Percentiles rank a stretch among this genome's conserved stretches.
These are phyloP conservation scores for Oscheius sp. DNA, from an alignment of 1,140 invertebrate species.

Conservation along the genomic window DNA sequence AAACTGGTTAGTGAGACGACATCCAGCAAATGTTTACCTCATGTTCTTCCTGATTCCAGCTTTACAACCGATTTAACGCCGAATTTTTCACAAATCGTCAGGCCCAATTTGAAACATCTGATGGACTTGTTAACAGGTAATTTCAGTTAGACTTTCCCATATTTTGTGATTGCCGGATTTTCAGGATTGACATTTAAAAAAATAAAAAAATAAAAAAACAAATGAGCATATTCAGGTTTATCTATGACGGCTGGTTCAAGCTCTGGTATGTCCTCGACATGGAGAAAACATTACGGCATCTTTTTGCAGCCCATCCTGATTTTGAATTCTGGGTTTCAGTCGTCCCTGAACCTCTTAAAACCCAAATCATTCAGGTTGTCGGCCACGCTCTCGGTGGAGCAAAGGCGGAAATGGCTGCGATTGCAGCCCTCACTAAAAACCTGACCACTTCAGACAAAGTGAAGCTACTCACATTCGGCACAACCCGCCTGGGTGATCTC, in stretches of 20 bases:
- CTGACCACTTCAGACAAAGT: background rate
- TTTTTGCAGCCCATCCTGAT: background rate
- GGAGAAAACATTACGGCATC: background rate
- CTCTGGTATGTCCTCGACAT: background rate
- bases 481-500: background rate
- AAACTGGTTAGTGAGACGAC: constrained; percentile 11
- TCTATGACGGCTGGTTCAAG: constrained; percentile 1
- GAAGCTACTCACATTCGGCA: background rate
- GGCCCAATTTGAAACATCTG: background rate
- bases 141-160: too few relatives aligned
- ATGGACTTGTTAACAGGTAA: constrained; percentile 6
- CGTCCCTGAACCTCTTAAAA: too few relatives aligned
- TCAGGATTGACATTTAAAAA: too few relatives aligned
- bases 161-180: too few relatives aligned
- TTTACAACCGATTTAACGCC: background rate
- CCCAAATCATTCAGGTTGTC: background rate
- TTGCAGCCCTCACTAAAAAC: background rate
- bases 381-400: background rate
- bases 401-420: background rate
- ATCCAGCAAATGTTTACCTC: background rate
- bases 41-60: background rate
- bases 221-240: background rate
- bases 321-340: background rate
- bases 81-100: background rate
- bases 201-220: background rate